Conservation (phyloP, 1,140 invertebrate species). For the Oedothorax gibbosus region DNA sequence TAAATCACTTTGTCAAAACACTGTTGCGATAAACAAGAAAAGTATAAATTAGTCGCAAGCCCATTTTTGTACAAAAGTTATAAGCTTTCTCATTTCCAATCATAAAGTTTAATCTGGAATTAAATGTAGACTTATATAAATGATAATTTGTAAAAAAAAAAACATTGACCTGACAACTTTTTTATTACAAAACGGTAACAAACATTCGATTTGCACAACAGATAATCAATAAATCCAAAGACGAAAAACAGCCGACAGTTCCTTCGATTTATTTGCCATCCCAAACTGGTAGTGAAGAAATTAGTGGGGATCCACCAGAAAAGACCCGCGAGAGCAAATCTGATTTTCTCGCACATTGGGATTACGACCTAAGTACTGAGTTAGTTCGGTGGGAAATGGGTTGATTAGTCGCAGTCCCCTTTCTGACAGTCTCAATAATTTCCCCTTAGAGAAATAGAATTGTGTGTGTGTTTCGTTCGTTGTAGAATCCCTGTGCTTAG, state of each 20-base stretch:
- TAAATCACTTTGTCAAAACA: no score
- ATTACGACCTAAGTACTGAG: conserved; percentile 24
- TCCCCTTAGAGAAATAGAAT: conserved; percentile 4
- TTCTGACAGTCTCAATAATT: conserved; percentile 38
- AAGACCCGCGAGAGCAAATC: conserved; percentile 28
- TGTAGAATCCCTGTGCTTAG: conserved; percentile 16
- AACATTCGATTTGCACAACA: no score
- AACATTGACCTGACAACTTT: no score
- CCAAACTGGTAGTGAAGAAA: background rate
- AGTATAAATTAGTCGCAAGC: no score
- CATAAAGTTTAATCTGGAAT: no score
- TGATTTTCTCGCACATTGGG: conserved; percentile 33
- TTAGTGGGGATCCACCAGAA: conserved; percentile 14
- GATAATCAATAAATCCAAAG: background rate
- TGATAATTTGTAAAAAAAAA: no score
- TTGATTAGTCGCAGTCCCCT: conserved; percentile 33
- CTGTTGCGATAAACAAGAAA: no score
- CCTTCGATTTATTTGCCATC: no score
- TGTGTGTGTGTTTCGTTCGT: background rate
- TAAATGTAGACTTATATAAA: no score
- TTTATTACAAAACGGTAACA: no score
- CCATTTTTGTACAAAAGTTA: no score
- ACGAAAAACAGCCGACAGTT: background rate
- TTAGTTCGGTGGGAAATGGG: background rate
- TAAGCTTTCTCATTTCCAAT: no score